These are phyloP conservation scores for Channa argus DNA, from an alignment of 2,113 vertebrate genomes.

Conservation along the genomic window DNA sequence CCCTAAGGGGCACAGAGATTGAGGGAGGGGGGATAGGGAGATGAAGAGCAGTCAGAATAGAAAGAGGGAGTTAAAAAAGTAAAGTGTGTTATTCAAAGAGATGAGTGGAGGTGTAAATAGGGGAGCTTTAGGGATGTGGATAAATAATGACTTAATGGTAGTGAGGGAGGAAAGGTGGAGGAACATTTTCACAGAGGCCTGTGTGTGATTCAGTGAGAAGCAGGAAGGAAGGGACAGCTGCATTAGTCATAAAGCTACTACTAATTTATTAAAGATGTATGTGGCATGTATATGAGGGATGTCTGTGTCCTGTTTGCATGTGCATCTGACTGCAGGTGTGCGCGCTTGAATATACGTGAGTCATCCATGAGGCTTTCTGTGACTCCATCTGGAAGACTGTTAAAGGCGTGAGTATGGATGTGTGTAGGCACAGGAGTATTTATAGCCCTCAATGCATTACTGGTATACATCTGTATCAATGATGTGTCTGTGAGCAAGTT, in stretches of 20 bases:
- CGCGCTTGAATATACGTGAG: conserved; percentile 5
- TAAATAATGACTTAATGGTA: conserved; percentile 56
- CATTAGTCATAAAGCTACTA: conserved; percentile 62
- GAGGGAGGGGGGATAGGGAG: conserved; percentile 14
- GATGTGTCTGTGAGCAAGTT: conserved; percentile 11
- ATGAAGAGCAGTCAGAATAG: conserved; percentile 1
- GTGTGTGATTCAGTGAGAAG: conserved; percentile 19
- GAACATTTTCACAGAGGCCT: too few species aligned
- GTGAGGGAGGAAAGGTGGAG: background rate
- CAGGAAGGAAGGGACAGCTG: conserved; percentile 36
- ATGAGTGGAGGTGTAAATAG: conserved; percentile 51
- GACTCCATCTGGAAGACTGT: conserved; percentile 52
- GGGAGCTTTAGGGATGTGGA: conserved; percentile 31
- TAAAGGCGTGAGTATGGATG: conserved; percentile 22
- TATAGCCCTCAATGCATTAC: conserved; percentile 34
- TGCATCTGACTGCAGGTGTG: conserved; percentile 18
- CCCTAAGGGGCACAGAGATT: conserved; percentile 17
- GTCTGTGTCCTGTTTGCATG: conserved; percentile 12
- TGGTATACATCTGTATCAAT: conserved; percentile 43
- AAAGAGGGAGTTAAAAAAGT: conserved; percentile 18
- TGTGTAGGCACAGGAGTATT: conserved; percentile 40
- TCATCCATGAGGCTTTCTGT: conserved; percentile 33
- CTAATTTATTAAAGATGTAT: conserved; percentile 54
- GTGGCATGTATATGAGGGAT: background rate
- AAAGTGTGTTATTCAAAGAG: conserved; percentile 34